Base-by-base conservation (phyloP, 2,797 vertebrate species). In the Fistularia tabacaria region DNA sequence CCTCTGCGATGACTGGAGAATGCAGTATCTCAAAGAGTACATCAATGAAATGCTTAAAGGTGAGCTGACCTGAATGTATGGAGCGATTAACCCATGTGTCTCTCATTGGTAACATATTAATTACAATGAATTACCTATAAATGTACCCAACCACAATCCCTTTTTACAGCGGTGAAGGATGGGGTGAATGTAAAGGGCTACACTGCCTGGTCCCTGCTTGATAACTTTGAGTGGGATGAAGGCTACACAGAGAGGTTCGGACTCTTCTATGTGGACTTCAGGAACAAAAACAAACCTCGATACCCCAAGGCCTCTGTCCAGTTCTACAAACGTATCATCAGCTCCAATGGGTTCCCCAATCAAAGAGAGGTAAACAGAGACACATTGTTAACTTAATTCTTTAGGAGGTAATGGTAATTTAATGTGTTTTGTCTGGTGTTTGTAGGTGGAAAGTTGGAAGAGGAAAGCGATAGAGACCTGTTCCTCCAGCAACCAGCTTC, bases 221-320 rank as follows among this genome's bases (percentile, higher is more conserved):
- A 96, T 81, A 92, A 94, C 73, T 98, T 95, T 71, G 95, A 97
- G 80, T 97, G 94, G 95, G 93, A 95, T 46, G 91, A 93, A 82
- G 95, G 95, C 10, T 96, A 86, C 74, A 91, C 93, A 0, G 93
- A 95, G 59, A 88, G 93, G 84, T 96, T 94, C 6, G 93, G 95
- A 13, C 84, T 98, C 61, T 95, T 91, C 73, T 93, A 93, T 0
- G 89, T 95, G 10, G 92, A 94, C 79, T 98, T 94, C 75, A 80
- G 84, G 50, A 89, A 71, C 84, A 93, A 91, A 85, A 90, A 91
- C 59, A 96, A 94, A 65, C 88, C 90, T 0, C 92, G 93, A 10
- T 93, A 94, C 66, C 93, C 95, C 37, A 96, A 97, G 77, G 94
- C 94, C 43, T 97, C 94, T 0, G 93, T 87, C 54, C 89, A 92